Conservation (phyloP, 2,888 invertebrate species). For the Eucera pruinosa region DNA sequence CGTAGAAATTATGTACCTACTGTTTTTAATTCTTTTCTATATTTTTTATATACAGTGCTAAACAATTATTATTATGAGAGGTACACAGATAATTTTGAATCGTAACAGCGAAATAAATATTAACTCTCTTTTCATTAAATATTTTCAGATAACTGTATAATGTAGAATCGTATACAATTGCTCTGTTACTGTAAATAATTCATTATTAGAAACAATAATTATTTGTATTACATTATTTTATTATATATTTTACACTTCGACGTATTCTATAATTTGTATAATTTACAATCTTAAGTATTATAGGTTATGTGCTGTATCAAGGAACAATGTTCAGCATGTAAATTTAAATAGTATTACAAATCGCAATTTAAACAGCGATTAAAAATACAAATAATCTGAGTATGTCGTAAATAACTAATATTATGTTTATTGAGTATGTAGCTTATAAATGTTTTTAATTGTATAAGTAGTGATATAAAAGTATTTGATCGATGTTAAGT, state of each 20-base stretch:
- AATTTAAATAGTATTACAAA: background rate
- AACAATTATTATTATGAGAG: too few relatives aligned
- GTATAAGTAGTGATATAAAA: background rate
- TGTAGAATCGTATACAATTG: background rate
- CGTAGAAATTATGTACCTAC: conserved; percentile 38
- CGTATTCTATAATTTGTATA: background rate
- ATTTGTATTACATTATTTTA: too few relatives aligned
- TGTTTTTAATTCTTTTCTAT: background rate
- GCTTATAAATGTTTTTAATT: too few relatives aligned
- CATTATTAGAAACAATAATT: too few relatives aligned
- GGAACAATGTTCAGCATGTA: too few relatives aligned
- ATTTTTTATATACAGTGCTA: background rate
- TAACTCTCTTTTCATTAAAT: background rate
- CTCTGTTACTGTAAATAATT: background rate
- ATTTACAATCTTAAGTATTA: background rate
- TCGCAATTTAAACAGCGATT: background rate
- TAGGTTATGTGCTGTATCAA: background rate
- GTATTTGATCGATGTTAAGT: background rate
- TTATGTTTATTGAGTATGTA: too few relatives aligned
- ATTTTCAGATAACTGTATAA: background rate
- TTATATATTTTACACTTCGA: too few relatives aligned
- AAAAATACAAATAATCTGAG: too few relatives aligned
- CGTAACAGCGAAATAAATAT: background rate
- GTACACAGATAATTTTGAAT: background rate
- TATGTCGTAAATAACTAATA: too few relatives aligned